Evolutionary conservation across 1,140 invertebrate genomes (phyloP), one percentile per base, ranked within the genome.

Genomic region (Atopsyche davidsoni): DNA sequence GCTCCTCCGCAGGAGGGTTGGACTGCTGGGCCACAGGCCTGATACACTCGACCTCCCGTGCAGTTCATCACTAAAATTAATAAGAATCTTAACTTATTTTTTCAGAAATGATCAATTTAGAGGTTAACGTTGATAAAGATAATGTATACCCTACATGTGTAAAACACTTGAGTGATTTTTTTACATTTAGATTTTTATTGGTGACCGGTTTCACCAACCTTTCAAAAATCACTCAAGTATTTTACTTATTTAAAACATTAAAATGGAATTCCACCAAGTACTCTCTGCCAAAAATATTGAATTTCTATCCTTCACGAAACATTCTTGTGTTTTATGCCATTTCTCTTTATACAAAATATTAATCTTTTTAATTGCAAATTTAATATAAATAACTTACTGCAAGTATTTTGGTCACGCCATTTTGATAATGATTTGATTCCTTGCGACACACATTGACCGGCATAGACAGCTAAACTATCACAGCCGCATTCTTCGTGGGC

Each of bases 371-470:
- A n/a, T 28, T 28, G 24, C 24, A 28, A 28, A 28, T 7, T 28
- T 28, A n/a, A 7, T n/a, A 40, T 7, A 34, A 32, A 46, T 46
- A 54, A 81, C 86, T 86, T 77, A 91, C 89, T 83, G 62, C 89
- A 92, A 31, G 79, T 75, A 7, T 81, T 73, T 16, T 78, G 62
- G 59, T 82, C 81, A 39, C 89, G 79, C 89, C 89, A 94, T 3
- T 75, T 72, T 6, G 69, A 65, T 52, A 82, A 66, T 31, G 81
- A 63, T 9, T 76, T 69, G 0, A 85, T 64, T 13, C 83, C 82
- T 23, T 80, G 77, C 25, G 81, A 73, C 7, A 73, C 67, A 61
- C 89, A 93, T 53, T 88, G 85, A 57, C 80, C 78, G 1, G 86
- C 81, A 60, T 87, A 87, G 43, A 89, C 83, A 2, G 82, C 77